Evolutionary conservation across 1,140 invertebrate species (phyloP), one percentile per base, ranked within the genome.

Genomic region (Euwallacea fornicatus): DNA sequence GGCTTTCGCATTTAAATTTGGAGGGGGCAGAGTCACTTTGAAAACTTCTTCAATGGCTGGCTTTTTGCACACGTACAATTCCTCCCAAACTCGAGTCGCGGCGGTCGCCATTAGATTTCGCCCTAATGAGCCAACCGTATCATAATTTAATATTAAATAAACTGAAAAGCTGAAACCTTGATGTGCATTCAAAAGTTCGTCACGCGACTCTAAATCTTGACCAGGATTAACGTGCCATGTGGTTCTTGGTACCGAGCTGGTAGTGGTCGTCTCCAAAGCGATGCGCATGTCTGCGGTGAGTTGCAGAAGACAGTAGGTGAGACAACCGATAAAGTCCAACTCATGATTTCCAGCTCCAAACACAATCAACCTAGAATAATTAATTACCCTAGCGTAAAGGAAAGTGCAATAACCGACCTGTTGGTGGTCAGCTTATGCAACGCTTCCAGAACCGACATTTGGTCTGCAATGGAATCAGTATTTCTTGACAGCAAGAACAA

Each of bases 341-440:
- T 98, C 96, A 78, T 95, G 94, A 83, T 98, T 98, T 8, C 93
- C 93, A 53, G 95, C 92, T 11, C 95, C 95, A 80, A 99, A 96
- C 55, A 99, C 90, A 0, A 98, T 83, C 66, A 91, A 82, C 74
- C 93, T 91, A 47, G 15, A 75, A 76, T 33, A 41, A 61, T 11
- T 42, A 33, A 33, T 33, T 33, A 33, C 4, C 4, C 21, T 33
- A 33, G 4, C 21, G 21, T 33, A 1, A 33, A 33, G 21, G 4
- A 33, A 33, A 33, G 4, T 1, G 21, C 4, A 33, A 33, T 69
- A 71, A 59, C 59, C 63, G 66, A 86, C 84, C 85, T 86, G 75
- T 92, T 91, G 67, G 88, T 94, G 9, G 95, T 95, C 7, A 99
- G 85, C 83, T 97, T 97, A 80, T 98, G 96, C 43, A 99, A 84